Evolutionary conservation across 2,797 vertebrate species (phyloP).

Genomic region (Sylvia borin): DNA sequence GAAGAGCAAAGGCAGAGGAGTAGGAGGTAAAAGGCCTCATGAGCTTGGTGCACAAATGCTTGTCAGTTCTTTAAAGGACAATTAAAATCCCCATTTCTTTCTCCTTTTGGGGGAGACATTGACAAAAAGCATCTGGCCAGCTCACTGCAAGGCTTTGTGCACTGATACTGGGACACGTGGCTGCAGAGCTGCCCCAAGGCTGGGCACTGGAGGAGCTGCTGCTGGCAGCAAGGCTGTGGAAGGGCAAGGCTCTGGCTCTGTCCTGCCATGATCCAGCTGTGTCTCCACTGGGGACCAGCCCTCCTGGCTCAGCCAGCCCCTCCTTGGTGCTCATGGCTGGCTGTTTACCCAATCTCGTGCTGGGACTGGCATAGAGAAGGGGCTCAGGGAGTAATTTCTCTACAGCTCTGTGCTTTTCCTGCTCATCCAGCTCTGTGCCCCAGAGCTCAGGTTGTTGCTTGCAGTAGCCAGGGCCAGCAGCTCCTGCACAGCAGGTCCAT

Average conservation of each 20-base stretch:
- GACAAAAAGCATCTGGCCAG: neutral
- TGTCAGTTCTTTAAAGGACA: neutral
- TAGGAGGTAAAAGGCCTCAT: neutral
- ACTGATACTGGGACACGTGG: fast-evolving
- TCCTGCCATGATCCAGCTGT: neutral
- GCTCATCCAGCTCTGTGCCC: neutral
- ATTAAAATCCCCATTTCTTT: neutral
- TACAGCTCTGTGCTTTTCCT: neutral
- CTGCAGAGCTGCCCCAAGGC: fast-evolving
- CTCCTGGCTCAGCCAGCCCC: neutral
- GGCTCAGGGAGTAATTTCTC: neutral
- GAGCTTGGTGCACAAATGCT: neutral
- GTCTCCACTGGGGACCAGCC: neutral
- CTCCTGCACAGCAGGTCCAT: neutral
- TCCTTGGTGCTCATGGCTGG: neutral
- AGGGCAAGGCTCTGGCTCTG: neutral
- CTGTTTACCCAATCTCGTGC: fast-evolving
- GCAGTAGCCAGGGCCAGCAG: neutral
- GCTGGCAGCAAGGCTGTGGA: neutral
- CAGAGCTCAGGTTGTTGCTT: neutral
- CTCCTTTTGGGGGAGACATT: neutral
- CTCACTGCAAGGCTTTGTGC: neutral
- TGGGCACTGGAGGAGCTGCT: neutral
- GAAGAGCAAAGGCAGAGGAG: neutral
- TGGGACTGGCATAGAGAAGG: neutral